phyloP scores from a whole-genome alignment of 2,113 vertebrate genomes.

The Nycticebus coucang region DNA sequence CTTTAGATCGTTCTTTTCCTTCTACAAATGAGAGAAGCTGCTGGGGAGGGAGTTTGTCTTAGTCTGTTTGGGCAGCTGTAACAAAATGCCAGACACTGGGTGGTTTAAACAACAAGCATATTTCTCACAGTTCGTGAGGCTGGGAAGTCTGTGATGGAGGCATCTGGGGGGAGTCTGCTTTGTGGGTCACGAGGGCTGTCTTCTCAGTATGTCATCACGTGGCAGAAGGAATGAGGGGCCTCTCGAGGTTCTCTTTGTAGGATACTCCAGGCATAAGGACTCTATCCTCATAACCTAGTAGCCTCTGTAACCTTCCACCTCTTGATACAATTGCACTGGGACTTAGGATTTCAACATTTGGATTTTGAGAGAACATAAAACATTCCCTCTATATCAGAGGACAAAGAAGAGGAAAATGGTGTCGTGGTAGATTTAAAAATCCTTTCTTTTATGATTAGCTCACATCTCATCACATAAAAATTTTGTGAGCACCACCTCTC shows the following conservation, averaged over 20 bases:
- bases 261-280: not conserved
- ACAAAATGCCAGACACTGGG: not conserved
- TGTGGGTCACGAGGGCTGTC: not conserved
- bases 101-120: not conserved
- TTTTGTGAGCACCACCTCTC: not conserved
- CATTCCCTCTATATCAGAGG: not conserved
- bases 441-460: not conserved
- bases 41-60: not conserved
- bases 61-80: not conserved
- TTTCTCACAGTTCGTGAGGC: not conserved
- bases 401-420: not conserved
- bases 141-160: not conserved
- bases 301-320: not conserved
- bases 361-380: not conserved
- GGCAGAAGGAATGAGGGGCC: not conserved
- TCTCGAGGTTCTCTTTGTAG: not conserved
- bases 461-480: not conserved
- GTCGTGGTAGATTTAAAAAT: not conserved
- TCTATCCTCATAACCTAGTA: not conserved
- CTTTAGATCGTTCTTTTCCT: not conserved
- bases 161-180: not conserved
- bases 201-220: not conserved
- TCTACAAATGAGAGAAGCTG: not conserved
- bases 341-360: not conserved
- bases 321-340: not conserved